Percentiles rank a stretch among this genome's conserved stretches.
Conservation (phyloP, 2,888 invertebrate species). For the Acronicta aceris region DNA sequence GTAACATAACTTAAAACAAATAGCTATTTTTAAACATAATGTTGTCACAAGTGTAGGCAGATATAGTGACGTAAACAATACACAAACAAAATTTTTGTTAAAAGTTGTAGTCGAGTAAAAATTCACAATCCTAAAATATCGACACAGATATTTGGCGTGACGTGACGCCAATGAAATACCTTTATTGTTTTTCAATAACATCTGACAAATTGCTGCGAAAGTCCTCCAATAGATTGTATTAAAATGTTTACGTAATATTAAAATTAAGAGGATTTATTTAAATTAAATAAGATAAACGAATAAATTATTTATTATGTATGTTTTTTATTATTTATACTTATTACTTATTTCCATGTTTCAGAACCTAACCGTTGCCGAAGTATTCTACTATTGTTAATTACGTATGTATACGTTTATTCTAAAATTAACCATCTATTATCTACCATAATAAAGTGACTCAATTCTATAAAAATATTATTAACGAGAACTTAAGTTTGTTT, state of each 20-base stretch:
- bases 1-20: constrained; percentile 30
- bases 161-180: neutral
- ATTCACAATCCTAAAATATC: constrained; percentile 3
- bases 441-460: no score
- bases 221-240: neutral
- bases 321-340: no score
- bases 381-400: no score
- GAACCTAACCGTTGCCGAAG: no score
- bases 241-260: neutral
- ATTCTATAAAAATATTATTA: no score
- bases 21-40: constrained; percentile 41
- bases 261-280: no score
- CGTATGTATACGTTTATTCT: no score
- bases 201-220: neutral
- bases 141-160: neutral
- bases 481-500: no score
- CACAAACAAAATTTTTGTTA: constrained; percentile 3
- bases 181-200: neutral
- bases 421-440: no score
- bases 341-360: no score
- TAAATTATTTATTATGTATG: no score
- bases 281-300: no score
- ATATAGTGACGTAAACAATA: constrained; percentile 33
- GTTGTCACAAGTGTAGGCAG: constrained; percentile 58
- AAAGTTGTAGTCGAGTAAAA: constrained; percentile 7